Evolutionary conservation across 2,888 invertebrate species (phyloP), one percentile per base, ranked within the genome.

Genomic region (Trilocha varians): DNA sequence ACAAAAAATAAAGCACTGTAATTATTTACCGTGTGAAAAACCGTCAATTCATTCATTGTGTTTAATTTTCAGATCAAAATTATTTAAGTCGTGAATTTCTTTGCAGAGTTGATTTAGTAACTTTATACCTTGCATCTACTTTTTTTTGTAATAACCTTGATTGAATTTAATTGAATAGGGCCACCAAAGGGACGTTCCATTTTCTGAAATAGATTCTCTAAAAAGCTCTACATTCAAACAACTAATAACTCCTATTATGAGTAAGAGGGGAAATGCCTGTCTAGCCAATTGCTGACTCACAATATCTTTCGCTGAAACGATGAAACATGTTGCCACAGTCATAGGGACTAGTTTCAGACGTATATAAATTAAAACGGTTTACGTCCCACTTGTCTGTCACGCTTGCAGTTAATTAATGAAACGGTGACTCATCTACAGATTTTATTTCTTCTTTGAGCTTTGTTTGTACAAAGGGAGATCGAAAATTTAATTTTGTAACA

Each of bases 241-340:
- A 25, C 25, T 25, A 25, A 25, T 25, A 25, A 4, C 25, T 25
- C 32, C 33, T n/a, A 36, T 32, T 14, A 56, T 50, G 46, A 52
- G 55, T 53, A 44, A 46, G 54, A 51, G 59, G 64, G 64, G 60
- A 62, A 59, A 59, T 55, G 60, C 50, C 56, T 52, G 58, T 61
- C 57, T 67, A 63, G 70, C 65, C 62, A 64, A 59, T 52, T 52
- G 52, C 55, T 72, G 68, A 78, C 60, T 78, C 65, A 78, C 57
- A 48, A 47, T 45, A 45, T 62, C 60, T 68, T 78, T 73, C 72
- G 58, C 70, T 75, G 78, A 73, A 78, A 68, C 62, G 65, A 71
- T 78, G 76, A 75, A 72, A 59, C 73, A 70, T 56, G 45, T 48
- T 49, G 52, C 59, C 55, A 42, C 35, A 36, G 59, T 67, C 62